A percentile compares a stretch with the other conserved stretches of the same genome.
Evolutionary conservation across 1,140 invertebrate genomes (phyloP).

Genomic region (Lamellibrachia luymesi): DNA sequence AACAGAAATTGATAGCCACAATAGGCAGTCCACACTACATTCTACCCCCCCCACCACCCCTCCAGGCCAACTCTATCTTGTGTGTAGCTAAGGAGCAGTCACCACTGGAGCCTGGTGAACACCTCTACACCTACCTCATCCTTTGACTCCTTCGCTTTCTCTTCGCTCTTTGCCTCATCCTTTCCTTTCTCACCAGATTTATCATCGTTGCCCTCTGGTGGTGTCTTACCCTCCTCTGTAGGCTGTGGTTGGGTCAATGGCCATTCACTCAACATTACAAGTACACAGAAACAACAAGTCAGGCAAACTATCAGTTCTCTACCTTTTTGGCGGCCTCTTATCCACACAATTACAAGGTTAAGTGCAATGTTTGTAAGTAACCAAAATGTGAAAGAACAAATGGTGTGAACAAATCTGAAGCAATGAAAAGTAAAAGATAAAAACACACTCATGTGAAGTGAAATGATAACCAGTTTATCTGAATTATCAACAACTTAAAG

Average conservation of each 20-base stretch:
- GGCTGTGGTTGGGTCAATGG: neutral
- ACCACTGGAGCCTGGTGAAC: neutral
- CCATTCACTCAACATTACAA: neutral
- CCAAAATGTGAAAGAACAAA: neutral
- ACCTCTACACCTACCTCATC: conserved; percentile 7
- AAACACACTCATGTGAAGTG: neutral
- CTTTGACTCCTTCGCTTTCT: neutral
- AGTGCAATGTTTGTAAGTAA: neutral
- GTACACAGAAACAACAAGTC: neutral
- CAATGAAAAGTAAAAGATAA: neutral
- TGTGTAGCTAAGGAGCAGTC: no score
- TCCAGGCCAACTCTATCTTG: no score
- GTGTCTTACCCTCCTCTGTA: neutral
- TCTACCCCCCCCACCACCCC: neutral
- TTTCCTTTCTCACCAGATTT: conserved; percentile 4
- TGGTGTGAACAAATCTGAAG: neutral
- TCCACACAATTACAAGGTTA: neutral
- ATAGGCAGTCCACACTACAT: neutral
- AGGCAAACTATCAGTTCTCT: neutral
- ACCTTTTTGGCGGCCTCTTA: neutral
- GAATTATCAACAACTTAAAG: neutral
- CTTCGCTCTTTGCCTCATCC: conserved; percentile 30
- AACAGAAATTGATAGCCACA: neutral
- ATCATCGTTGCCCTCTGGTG: conserved; percentile 11
- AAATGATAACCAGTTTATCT: neutral